A percentile compares a stretch with the other conserved stretches of the same genome.
Conservation (phyloP, 2,113 vertebrate species). For the Xiphophorus maculatus region DNA sequence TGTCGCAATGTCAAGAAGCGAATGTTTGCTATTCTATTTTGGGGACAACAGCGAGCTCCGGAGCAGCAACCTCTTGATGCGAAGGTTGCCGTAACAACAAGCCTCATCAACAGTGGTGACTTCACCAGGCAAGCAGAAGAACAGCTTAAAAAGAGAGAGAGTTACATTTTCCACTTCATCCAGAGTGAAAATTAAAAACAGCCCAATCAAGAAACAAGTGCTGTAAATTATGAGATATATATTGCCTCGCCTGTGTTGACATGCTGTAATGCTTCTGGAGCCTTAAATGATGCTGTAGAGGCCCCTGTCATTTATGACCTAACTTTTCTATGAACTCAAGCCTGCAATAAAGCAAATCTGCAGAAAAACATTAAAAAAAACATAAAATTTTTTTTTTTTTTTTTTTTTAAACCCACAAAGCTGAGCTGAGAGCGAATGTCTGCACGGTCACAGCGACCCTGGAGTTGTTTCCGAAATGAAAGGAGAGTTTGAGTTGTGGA, state of each 20-base stretch:
- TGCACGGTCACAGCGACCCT: constrained; percentile 1
- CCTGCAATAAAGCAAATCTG: constrained; percentile 43
- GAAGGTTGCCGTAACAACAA: constrained; percentile 67
- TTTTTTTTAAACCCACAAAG: background rate
- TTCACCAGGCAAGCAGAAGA: constrained; percentile 48
- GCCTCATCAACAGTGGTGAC: constrained; percentile 64
- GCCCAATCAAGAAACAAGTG: constrained; percentile 51
- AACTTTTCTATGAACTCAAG: constrained; percentile 55
- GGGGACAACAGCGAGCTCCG: constrained; percentile 45
- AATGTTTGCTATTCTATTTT: constrained; percentile 50
- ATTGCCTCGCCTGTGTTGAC: constrained; percentile 57
- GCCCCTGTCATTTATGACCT: constrained; percentile 56
- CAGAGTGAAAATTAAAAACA: constrained; percentile 1
- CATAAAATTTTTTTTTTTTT: too few species aligned
- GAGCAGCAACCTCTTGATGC: constrained; percentile 56
- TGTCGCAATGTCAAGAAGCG: constrained; percentile 27
- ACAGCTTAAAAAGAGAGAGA: constrained; percentile 34
- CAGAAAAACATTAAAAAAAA: constrained; percentile 36
- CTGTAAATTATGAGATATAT: constrained; percentile 55
- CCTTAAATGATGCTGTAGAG: constrained; percentile 49
- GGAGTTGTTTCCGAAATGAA: constrained; percentile 26
- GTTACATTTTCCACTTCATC: constrained; percentile 56
- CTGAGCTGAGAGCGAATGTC: constrained; percentile 23
- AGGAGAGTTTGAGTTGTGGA: constrained; percentile 27
- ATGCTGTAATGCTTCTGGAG: constrained; percentile 54